Evolutionary conservation across 1,140 invertebrate genomes (phyloP), one percentile per base, ranked within the genome.

Genomic region (Drosophila saltans): DNA sequence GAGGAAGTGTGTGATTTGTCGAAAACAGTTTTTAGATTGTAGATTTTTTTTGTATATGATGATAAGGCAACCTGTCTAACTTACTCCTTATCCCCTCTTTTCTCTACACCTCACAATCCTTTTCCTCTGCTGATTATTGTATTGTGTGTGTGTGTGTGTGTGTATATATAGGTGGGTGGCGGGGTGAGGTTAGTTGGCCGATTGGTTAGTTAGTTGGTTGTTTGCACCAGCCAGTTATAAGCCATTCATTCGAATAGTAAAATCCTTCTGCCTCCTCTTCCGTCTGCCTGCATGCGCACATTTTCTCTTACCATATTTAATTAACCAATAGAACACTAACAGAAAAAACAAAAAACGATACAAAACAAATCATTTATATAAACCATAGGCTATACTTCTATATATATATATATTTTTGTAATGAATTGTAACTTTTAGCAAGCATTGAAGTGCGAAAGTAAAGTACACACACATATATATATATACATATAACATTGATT

Each of bases 361-460:
- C 45, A 52, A 52, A 52, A 48, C 45, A 65, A 69, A 65, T 40
- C 57, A 68, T 68, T 41, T 67, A 71, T 59, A 74, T 66, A 75
- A 52, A 77, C 75, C 78, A 88, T 88, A 86, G 83, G 76, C 83
- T 86, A 86, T 59, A 24, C 57, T 10, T 52, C 45, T 69, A 58
- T 75, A 72, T 48, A 71, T 67, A 71, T 67, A 72, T 76, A 76
- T 88, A 86, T 86, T 86, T 86, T 86, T 86, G 73, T 86, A 86
- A 89, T 86, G 83, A 88, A 86, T 77, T 86, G 61, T 80, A 86
- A 89, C 67, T 81, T 64, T 76, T 86, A 78, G 73, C 45, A 52
- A 67, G 77, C 76, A 86, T 88, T 86, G 80, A 75, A 86, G 83
- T 80, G 81, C 77, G 59, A 76, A 71, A 80, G 72, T 76, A 76